Evolutionary conservation across 2,888 invertebrate species (phyloP), one percentile per base, ranked within the genome.

Genomic region (Cosmia pyralina): DNA sequence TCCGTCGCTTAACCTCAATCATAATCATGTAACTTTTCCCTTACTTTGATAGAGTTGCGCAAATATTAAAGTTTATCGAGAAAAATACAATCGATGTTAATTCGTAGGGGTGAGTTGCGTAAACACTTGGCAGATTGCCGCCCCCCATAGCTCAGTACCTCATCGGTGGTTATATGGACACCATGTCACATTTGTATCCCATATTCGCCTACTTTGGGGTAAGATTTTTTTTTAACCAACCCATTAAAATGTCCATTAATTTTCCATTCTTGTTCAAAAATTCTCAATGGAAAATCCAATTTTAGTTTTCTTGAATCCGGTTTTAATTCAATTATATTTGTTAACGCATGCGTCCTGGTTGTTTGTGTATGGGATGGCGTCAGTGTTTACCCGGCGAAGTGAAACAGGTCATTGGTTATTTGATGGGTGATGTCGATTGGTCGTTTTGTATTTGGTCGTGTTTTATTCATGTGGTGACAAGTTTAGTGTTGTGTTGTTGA

Each of bases 141-240:
- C 84, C 72, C 82, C 81, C 83, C 85, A 77, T 84, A 69, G 85
- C 85, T 82, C 93, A 93, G 92, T 93, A 60, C 77, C 86, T 92
- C 91, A 90, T 91, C 75, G 91, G 82, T 83, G 74, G 77, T 84
- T 83, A 86, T 83, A 88, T 88, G 86, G 88, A 88, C 90, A 92
- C 91, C 93, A 95, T 94, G 95, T 91, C 92, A 41, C 90, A 89
- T 75, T 77, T 84, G 22, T 44, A 72, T 38, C 88, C 85, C 0
- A 79, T 93, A 8, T 89, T 92, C 77, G 87, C 85, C 19, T 93
- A 93, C 86, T 94, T 94, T 59, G 95, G 94, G 85, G 94, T 95
- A 85, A 94, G 94, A 59, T 44, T 52, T 22, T 28, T 22, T 28
- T 22, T 4, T 10, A 75, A 44, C 19, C 7, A 41, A 53, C 28